Evolutionary conservation across 2,888 invertebrate species (phyloP), one percentile per base, ranked within the genome.

Genomic region (Epinotia demarniana): DNA sequence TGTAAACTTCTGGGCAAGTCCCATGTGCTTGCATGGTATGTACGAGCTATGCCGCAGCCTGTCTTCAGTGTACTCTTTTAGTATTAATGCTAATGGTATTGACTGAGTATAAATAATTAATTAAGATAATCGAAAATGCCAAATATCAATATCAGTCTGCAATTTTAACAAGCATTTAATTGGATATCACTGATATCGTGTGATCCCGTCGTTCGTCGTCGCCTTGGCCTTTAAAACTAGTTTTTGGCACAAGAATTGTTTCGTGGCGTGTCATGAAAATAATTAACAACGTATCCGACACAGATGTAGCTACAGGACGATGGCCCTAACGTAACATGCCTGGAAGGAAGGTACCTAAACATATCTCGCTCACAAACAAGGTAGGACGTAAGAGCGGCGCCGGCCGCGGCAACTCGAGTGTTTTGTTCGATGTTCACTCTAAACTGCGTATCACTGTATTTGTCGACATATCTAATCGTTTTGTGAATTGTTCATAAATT

Each of bases 391-490:
- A 68, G 57, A 16, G 18, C n/a, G 23, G 62, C 55, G 46, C 33
- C 62, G 13, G 6, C 53, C 55, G n/a, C 27, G 62, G 69, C 62
- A 57, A 43, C 57, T 33, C 9, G 23, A 19, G 79, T 73, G 73
- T 79, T 57, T 57, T 53, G 71, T 75, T 78, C 74, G 82, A 81
- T 83, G 82, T 87, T 85, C 85, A 86, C 85, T 84, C 79, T 86
- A 90, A 92, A 92, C 89, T 90, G 90, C 89, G 91, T 93, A 93
- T 92, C 90, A 90, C 84, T 91, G 87, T 90, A 90, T 89, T 89
- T 91, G 86, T 92, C 89, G 81, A 92, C 92, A 93, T 93, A 94
- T 94, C 92, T 93, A 90, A 91, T 89, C 89, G 88, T 92, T 93
- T 91, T 90, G 87, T 91, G 90, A 91, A 89, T 89, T 90, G 90